Evolutionary conservation across 2,113 vertebrate genomes (phyloP), one percentile per base, ranked within the genome.

Genomic region (Callionymus lyra): DNA sequence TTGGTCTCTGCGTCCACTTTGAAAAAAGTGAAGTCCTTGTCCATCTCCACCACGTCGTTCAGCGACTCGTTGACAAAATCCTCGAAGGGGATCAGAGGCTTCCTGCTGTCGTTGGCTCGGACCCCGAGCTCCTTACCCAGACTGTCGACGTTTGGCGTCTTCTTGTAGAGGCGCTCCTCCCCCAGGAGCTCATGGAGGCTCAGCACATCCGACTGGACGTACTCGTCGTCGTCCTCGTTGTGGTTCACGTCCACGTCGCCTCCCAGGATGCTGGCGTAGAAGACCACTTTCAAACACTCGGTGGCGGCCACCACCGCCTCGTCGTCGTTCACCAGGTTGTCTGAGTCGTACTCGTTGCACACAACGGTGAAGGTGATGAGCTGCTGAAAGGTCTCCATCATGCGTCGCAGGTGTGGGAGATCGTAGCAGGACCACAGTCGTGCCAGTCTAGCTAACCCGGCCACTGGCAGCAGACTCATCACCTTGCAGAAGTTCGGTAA

Each of bases 11-110:
- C 92, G 52, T 99, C 90, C 68, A 98, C 94, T 72, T 98, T 99
- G 80, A 97, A 99, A 79, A 97, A 98, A 46, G 94, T 97, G 64
- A 97, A 99, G 62, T 99, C 95, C 74, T 97, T 99, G 86, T 99
- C 94, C 95, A 99, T 97, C 85, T 99, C 95, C 66, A 99, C 85
- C 58, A 94, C 93, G 32, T 99, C 95, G 41, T 97, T 99, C 58
- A 99, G 77, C 19, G 94, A 92, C 74, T 99, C 95, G 44, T 99
- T 99, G 51, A 97, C 77, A 70, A 98, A 99, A 50, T 98, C 94
- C 61, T 99, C 93, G 51, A 92, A 97, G 32, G 91, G 86, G 66
- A 97, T 87, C 67, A 96, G 90, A 45, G 96, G 93, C 53, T 81
- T 86, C 19, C 90, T 84, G 73, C 92, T 87, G 59, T 99, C 96